Conservation (phyloP, 2,888 invertebrate species). For the Lypha dubia region DNA sequence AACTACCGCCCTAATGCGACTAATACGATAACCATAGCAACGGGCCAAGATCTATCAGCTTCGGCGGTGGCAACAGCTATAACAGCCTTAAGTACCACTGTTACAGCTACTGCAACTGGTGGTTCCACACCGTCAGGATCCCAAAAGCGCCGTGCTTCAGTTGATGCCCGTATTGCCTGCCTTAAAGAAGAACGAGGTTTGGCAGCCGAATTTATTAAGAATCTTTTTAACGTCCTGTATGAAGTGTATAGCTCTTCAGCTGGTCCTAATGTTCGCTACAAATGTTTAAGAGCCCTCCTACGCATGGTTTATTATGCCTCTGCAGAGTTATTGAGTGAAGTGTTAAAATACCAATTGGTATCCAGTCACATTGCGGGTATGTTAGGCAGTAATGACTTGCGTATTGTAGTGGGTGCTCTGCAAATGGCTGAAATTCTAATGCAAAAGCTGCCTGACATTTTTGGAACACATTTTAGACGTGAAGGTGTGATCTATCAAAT, state of each 20-base stretch:
- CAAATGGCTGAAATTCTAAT: slow-evolving; percentile 98
- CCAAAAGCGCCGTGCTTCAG: slow-evolving; percentile 79
- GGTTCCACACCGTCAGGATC: slow-evolving; percentile 56
- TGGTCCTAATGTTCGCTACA: slow-evolving; percentile 98
- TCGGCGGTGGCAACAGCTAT: slow-evolving; percentile 74
- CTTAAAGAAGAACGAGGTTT: slow-evolving; percentile 88
- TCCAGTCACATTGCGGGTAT: slow-evolving; percentile 99
- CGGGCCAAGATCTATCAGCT: slow-evolving; percentile 79
- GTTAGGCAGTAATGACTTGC: slow-evolving; percentile 98
- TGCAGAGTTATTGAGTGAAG: slow-evolving; percentile 91
- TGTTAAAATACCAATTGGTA: slow-evolving; percentile 89
- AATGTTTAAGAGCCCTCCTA: slow-evolving; percentile 96
- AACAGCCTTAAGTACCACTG: slow-evolving; percentile 70
- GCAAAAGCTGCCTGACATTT: slow-evolving; percentile 97
- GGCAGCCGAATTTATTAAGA: slow-evolving; percentile 88
- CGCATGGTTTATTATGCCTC: slow-evolving; percentile 98
- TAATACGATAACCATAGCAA: slow-evolving; percentile 52
- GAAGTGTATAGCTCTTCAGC: slow-evolving; percentile 99
- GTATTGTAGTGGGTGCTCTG: slow-evolving; percentile 97
- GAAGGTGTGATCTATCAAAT: slow-evolving; percentile 98
- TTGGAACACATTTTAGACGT: slow-evolving; percentile 96
- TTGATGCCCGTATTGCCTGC: slow-evolving; percentile 88
- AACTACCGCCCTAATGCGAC: slow-evolving; percentile 83
- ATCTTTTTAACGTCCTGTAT: slow-evolving; percentile 96
- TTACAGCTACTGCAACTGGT: slow-evolving; percentile 73